These are phyloP conservation scores for Brachylomia viminalis DNA, from an alignment of 2,888 invertebrate species.

Conservation along the genomic window DNA sequence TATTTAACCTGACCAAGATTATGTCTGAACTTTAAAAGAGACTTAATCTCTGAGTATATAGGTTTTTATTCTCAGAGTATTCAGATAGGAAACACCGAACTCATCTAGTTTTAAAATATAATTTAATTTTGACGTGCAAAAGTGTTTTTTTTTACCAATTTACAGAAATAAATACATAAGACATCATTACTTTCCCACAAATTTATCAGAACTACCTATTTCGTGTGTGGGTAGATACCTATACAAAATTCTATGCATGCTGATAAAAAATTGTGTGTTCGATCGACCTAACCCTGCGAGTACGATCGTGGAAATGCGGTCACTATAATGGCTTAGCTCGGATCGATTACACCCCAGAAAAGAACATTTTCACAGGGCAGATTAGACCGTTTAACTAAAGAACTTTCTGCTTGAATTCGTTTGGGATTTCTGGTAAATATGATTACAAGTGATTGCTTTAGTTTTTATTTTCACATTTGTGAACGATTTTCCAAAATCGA, in stretches of 20 bases:
- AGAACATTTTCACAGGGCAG: not conserved
- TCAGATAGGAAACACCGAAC: too few species aligned
- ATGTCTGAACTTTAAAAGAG: too few species aligned
- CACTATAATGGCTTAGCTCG: slow-evolving; percentile 38
- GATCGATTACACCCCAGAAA: slow-evolving; percentile 48
- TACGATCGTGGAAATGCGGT: slow-evolving; percentile 43
- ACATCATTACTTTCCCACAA: too few species aligned
- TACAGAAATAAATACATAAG: too few species aligned
- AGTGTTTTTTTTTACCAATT: too few species aligned
- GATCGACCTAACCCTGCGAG: slow-evolving; percentile 20
- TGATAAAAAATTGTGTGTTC: slow-evolving; percentile 16
- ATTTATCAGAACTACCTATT: too few species aligned
- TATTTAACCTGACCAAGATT: too few species aligned
- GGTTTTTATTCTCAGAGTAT: too few species aligned
- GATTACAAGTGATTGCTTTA: fast-evolving
- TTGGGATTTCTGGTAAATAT: not conserved
- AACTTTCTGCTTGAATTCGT: not conserved
- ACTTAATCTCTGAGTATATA: too few species aligned
- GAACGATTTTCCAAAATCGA: not conserved
- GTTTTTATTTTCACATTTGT: not conserved
- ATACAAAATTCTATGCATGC: not conserved
- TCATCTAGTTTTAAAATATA: too few species aligned
- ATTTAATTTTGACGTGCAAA: too few species aligned
- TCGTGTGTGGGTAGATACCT: too few species aligned
- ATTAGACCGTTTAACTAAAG: slow-evolving; percentile 1